A percentile compares a stretch with the other conserved stretches of the same genome.
Evolutionary conservation across 53 echinoderm and acorn worm genomes (phyloP).

Genomic region (Pentamera pediparva): DNA sequence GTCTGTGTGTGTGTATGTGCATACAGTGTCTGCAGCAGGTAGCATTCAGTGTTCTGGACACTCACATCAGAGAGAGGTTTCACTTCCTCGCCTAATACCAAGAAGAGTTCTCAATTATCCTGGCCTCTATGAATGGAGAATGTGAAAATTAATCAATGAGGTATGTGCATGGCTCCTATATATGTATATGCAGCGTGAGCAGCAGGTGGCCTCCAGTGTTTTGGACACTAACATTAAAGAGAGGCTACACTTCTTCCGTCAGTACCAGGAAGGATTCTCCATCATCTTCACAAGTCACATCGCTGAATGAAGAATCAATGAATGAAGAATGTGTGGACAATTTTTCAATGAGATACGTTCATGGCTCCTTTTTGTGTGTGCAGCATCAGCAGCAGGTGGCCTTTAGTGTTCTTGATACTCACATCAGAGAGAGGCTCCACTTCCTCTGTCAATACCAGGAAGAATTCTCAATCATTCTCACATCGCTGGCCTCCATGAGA

Average conservation of each 20-base stretch:
- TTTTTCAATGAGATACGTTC: slow-evolving; percentile 59
- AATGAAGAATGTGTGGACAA: slow-evolving; percentile 61
- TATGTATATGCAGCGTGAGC: slow-evolving; percentile 68
- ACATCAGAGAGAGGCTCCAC: slow-evolving; percentile 72
- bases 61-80: slow-evolving; percentile 73
- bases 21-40: slow-evolving; percentile 82
- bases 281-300: slow-evolving; percentile 57
- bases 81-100: slow-evolving; percentile 80
- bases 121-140: slow-evolving; percentile 70
- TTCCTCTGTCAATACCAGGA: slow-evolving; percentile 88
- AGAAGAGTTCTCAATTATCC: slow-evolving; percentile 65
- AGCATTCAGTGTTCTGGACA: slow-evolving; percentile 73
- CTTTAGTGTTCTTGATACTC: slow-evolving; percentile 77
- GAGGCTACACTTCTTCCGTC: slow-evolving; percentile 66
- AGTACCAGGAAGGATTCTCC: slow-evolving; percentile 79
- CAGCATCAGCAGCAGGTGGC: slow-evolving; percentile 87
- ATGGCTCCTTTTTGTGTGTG: too few species aligned
- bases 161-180: slow-evolving; percentile 40
- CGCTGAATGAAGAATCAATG: slow-evolving; percentile 59
- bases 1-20: too few species aligned
- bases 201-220: slow-evolving; percentile 82
- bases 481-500: slow-evolving; percentile 65
- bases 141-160: slow-evolving; percentile 72
- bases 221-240: slow-evolving; percentile 75
- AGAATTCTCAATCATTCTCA: slow-evolving; percentile 57